Base-by-base conservation (phyloP, 2,113 vertebrate species). In the Trematomus loennbergii region DNA sequence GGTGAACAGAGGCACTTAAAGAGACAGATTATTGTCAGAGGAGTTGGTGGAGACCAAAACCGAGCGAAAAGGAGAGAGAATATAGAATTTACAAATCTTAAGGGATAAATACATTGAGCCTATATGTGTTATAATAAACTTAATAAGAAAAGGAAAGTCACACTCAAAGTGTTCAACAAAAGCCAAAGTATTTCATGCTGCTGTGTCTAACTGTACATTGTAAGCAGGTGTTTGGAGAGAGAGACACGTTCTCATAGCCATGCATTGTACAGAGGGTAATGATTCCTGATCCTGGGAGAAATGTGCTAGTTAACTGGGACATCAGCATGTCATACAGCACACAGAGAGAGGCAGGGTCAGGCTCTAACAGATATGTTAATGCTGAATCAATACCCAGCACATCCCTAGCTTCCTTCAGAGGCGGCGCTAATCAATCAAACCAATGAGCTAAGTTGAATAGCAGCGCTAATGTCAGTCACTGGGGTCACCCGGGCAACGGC, bases 381-480 rank as follows among this genome's bases (percentile, higher is more conserved):
- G 78, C 79, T n/a, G 10, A 74, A 88, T 91, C 91, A 7, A 90
- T 90, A 72, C 59, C 45, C 40, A 10, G 79, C 69, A 76, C 73
- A 75, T 83, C 48, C 72, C 58, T 8, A 12, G 65, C 62, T 62
- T 82, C 67, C 67, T 40, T 64, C 29, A 78, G 71, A 77, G 76
- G 53, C 3, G 10, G 55, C 0, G 7, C 57, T 55, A 68, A 87
- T 87, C 63, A 45, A 88, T 88, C 0, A 13, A 8, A 3, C 63
- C 67, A 54, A 86, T 73, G 70, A 86, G 78, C 73, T 12, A 9
- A 49, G 74, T 73, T 25, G 73, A 88, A 71, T 60, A 25, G 22
- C 70, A 36, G 57, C 2, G 49, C 60, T 65, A 22, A 76, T 86
- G 79, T 70, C 70, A 66, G 79, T 77, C 77, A 69, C 29, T 62